Base-by-base conservation (phyloP, 2,113 vertebrate species). In the Phalacrocorax aristotelis region DNA sequence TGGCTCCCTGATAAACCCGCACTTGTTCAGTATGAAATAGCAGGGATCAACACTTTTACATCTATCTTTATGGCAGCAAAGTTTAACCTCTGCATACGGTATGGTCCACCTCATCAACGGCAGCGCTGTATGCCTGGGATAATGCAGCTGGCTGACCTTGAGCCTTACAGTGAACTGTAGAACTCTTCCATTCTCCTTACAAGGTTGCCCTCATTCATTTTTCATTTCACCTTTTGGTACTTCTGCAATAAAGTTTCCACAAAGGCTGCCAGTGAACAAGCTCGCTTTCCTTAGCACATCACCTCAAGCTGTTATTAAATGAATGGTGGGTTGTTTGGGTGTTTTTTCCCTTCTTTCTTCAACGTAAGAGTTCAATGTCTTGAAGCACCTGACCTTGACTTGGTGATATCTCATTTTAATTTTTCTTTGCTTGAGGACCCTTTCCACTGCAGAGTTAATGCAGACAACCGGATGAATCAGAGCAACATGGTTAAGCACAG, bases 211-310 rank as follows among this genome's bases (percentile, higher is more conserved):
- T 97, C 87, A 93, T 98, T 87, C 93, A 98, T 98, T 97, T 98
- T 98, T 98, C 95, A 98, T 98, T 86, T 89, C 90, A 85, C 90
- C 93, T 88, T 93, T 89, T 83, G 85, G 90, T 95, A 90, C 81
- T 94, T 94, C 80, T 95, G 93, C 83, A 81, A 94, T 95, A 92
- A 96, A 96, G 87, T 98, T 98, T 98, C 97, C 97, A 96, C 21
- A 32, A 90, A 91, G 96, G 95, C 93, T 97, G 96, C 95, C 98
- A 98, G 89, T 85, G 80, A 69, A 83, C 92, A 91, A 95, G 79
- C 84, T 96, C 81, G 27, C 78, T 92, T 91, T 85, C 94, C 89
- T 87, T 62, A 85, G 83, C 4, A 65, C 76, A 84, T 82, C 85
- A 74, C 40, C 78, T 65, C 57, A 57, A 90, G 65, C 38, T 66